phyloP scores from a whole-genome alignment of 2,888 invertebrate genomes.

The Ectemnius continuus region DNA sequence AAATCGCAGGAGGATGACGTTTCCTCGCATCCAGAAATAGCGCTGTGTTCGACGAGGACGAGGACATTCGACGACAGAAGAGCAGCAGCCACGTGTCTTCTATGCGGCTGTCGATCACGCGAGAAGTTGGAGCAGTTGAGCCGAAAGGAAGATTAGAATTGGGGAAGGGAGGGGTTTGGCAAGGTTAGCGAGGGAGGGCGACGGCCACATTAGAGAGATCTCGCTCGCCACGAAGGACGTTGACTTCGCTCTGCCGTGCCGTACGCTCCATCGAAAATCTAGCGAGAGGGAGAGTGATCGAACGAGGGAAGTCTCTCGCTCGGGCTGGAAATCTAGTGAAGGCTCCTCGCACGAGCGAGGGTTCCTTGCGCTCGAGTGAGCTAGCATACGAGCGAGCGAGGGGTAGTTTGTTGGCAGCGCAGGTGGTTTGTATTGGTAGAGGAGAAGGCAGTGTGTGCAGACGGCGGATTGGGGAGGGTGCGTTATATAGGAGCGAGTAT shows the following conservation, averaged over 20 bases:
- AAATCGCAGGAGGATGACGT: no score
- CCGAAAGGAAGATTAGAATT: no score
- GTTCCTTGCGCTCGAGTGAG: no score
- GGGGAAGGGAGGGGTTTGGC: background rate
- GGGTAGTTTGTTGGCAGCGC: background rate
- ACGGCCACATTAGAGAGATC: background rate
- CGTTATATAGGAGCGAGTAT: slow-evolving; percentile 28
- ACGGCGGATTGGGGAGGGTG: background rate
- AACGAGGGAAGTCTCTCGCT: background rate
- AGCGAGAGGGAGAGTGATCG: background rate
- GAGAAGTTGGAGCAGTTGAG: no score
- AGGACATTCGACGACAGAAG: no score
- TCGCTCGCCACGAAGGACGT: background rate
- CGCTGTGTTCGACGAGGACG: no score
- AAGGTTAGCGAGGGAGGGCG: no score
- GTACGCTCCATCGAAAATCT: background rate
- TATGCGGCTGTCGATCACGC: no score
- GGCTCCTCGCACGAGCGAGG: background rate
- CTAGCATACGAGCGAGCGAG: background rate
- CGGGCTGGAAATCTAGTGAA: background rate
- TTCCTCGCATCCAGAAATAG: no score
- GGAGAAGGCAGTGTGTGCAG: background rate
- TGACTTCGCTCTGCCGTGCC: background rate
- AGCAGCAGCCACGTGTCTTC: no score
- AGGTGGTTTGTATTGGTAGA: background rate